These are phyloP conservation scores for Strigamia transsilvanica DNA, from an alignment of 2,888 invertebrate species.

Conservation along the genomic window DNA sequence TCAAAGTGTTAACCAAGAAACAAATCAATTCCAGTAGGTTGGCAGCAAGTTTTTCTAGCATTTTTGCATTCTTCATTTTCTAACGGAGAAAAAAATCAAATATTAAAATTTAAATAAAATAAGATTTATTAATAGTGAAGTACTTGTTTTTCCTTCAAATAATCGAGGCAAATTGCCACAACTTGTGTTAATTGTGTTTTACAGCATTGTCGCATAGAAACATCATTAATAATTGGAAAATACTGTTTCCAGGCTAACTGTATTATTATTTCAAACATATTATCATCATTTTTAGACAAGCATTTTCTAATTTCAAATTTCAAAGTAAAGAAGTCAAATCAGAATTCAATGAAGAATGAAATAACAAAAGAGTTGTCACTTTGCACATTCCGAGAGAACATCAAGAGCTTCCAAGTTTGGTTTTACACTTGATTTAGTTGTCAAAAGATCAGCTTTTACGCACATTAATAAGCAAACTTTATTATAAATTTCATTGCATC, in stretches of 20 bases:
- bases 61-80: neutral
- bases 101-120: neutral
- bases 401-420: neutral
- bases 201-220: neutral
- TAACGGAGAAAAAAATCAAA: neutral
- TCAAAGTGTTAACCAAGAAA: neutral
- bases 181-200: neutral
- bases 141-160: neutral
- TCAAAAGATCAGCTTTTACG: neutral
- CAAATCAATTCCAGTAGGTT: neutral
- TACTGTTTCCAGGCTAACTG: neutral
- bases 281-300: neutral
- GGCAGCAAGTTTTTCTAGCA: neutral
- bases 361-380: neutral
- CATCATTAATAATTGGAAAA: neutral
- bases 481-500: neutral
- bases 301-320: neutral
- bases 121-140: neutral
- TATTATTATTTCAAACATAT: neutral
- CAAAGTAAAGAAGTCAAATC: neutral
- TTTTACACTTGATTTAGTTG: neutral
- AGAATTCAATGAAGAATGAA: neutral
- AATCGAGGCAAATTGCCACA: neutral
- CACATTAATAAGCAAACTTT: neutral
- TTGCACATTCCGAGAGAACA: neutral